Percentiles rank a stretch among this genome's conserved stretches.
Conservation (phyloP, 1,140 invertebrate genomes). For the Lasioglossum baleicum region DNA sequence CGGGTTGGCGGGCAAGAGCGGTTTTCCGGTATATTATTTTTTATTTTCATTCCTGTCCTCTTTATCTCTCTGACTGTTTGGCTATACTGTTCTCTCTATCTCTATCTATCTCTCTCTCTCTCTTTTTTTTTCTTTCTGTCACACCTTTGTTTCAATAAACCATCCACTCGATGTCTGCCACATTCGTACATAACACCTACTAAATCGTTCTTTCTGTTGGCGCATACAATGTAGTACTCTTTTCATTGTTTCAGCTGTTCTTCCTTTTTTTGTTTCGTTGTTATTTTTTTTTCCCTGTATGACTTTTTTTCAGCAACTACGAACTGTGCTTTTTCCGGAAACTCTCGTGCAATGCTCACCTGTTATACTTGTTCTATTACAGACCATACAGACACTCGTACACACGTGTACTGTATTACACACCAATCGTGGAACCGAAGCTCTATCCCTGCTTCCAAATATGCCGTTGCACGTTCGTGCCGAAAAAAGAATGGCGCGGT, state of each 20-base stretch:
- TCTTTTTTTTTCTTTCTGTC: no score
- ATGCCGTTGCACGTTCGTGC: slow-evolving; percentile 10
- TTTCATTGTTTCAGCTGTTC: slow-evolving; percentile 31
- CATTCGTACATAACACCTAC: slow-evolving; percentile 27
- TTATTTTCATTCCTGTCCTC: slow-evolving; percentile 78
- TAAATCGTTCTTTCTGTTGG: slow-evolving; percentile 25
- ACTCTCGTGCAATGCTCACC: slow-evolving; percentile 13
- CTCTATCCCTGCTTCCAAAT: slow-evolving; percentile 63
- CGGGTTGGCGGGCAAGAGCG: slow-evolving; percentile 90
- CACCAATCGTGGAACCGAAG: slow-evolving; percentile 15
- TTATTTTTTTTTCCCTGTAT: neutral
- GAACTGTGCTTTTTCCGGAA: slow-evolving; percentile 41
- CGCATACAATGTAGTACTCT: neutral
- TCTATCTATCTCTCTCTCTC: no score
- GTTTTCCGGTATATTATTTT: slow-evolving; percentile 91
- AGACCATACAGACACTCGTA: neutral
- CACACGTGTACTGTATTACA: neutral
- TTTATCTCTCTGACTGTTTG: slow-evolving; percentile 43
- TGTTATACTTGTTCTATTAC: neutral
- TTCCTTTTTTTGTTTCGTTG: neutral
- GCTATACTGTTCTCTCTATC: slow-evolving; percentile 30
- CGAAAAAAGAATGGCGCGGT: no score
- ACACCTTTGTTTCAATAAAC: slow-evolving; percentile 30
- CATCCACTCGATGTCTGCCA: slow-evolving; percentile 28
- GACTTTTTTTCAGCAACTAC: slow-evolving; percentile 10